A percentile compares a stretch with the other conserved stretches of the same genome.
phyloP scores from a whole-genome alignment of 2,888 invertebrate genomes.

The Sarcophaga carnaria region DNA sequence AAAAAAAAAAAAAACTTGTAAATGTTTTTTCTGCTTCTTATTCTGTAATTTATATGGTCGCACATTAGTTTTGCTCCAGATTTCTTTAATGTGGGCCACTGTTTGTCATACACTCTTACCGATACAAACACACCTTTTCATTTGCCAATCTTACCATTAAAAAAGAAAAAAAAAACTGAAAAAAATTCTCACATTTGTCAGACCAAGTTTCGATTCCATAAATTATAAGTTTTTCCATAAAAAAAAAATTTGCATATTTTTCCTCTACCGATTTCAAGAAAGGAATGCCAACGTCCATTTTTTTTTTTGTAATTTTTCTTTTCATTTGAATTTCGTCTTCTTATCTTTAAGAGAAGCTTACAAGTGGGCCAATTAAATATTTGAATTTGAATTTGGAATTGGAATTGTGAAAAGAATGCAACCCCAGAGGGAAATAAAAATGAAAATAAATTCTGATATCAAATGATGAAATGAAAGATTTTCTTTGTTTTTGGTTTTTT shows the following conservation, averaged over 20 bases:
- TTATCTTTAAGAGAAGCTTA: constrained; percentile 30
- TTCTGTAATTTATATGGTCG: constrained; percentile 47
- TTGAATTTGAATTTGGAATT: not conserved
- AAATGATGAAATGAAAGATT: not conserved
- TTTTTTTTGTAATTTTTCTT: not conserved
- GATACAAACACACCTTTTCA: not conserved
- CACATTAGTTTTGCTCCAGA: constrained; percentile 60
- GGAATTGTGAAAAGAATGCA: not conserved
- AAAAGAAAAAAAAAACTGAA: not conserved
- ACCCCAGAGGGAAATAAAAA: not conserved
- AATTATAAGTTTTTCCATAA: constrained; percentile 30
- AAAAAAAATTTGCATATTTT: constrained; percentile 29
- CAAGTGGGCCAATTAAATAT: constrained; percentile 21
- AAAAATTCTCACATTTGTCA: not conserved
- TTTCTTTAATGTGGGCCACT: constrained; percentile 40
- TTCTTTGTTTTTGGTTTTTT: no score
- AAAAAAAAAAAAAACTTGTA: constrained; percentile 10
- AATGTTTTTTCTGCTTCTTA: constrained; percentile 18
- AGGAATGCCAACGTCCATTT: not conserved
- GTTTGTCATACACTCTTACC: constrained; percentile 47
- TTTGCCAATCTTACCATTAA: not conserved
- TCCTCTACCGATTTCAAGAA: not conserved
- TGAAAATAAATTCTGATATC: not conserved
- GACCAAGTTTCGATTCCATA: constrained; percentile 19
- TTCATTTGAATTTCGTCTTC: not conserved